Percentiles rank a stretch among this genome's conserved stretches.
phyloP scores from a whole-genome alignment of 2,113 vertebrate species.

The Nycticorax nycticorax region DNA sequence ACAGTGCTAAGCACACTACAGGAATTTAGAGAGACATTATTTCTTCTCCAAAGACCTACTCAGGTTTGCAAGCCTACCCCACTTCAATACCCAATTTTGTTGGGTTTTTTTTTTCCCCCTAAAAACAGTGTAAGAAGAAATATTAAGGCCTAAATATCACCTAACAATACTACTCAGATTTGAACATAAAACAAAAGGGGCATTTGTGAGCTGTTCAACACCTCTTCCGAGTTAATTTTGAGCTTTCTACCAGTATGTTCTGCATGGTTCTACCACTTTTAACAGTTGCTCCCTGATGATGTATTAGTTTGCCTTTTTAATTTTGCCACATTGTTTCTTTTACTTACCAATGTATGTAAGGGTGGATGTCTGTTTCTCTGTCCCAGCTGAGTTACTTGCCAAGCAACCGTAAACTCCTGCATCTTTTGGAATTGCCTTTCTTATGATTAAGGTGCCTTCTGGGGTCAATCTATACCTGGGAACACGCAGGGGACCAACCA shows the following conservation, averaged over 20 bases:
- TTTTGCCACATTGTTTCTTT: background rate
- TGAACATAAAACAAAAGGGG: background rate
- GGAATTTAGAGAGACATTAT: background rate
- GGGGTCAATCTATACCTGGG: slow-evolving; percentile 83
- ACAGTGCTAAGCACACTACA: background rate
- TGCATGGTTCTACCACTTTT: background rate
- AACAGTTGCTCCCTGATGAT: background rate
- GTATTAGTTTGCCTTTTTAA: background rate
- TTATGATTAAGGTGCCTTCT: slow-evolving; percentile 88
- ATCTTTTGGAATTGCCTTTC: slow-evolving; percentile 80
- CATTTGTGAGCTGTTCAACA: background rate
- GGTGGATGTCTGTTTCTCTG: slow-evolving; percentile 78
- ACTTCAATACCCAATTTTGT: background rate
- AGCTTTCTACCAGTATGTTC: background rate
- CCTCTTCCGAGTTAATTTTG: background rate
- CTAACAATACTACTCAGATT: background rate
- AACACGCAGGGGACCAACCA: background rate
- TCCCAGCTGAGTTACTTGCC: slow-evolving; percentile 91
- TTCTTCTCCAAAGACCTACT: background rate
- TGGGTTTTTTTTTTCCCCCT: background rate
- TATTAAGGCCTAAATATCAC: background rate
- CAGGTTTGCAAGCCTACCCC: background rate
- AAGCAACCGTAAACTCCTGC: slow-evolving; percentile 89
- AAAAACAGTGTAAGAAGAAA: background rate
- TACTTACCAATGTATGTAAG: slow-evolving; percentile 86